A percentile compares a stretch with the other conserved stretches of the same genome.
Evolutionary conservation across 2,888 invertebrate genomes (phyloP).

Genomic region (Anaspis maculata): DNA sequence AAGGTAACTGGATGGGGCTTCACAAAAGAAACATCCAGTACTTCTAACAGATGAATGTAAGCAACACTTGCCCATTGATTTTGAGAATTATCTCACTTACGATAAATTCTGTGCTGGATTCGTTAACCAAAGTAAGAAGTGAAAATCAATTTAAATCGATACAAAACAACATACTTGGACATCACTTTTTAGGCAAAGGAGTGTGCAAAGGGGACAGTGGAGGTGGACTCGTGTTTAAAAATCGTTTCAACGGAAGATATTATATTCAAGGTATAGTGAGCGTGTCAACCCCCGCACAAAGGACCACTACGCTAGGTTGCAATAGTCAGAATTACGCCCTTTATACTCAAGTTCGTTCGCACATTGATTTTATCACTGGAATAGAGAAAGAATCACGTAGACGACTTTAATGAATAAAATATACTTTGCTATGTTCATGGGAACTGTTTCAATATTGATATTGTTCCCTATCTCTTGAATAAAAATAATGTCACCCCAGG

Average conservation of each 20-base stretch:
- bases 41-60: slow-evolving; percentile 17
- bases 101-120: slow-evolving; percentile 23
- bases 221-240: slow-evolving; percentile 10
- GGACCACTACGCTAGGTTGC: slow-evolving; percentile 9
- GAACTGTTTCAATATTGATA: no score
- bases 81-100: slow-evolving; percentile 9
- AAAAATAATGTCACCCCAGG: no score
- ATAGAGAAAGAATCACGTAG: no score
- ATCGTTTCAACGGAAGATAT: slow-evolving; percentile 4
- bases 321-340: slow-evolving; percentile 12
- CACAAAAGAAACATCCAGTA: slow-evolving; percentile 19
- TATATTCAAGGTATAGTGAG: slow-evolving; percentile 15
- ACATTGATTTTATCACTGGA: slow-evolving; percentile 4
- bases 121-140: slow-evolving; percentile 4
- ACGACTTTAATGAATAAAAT: no score
- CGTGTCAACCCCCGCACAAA: slow-evolving; percentile 6
- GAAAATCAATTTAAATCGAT: no score
- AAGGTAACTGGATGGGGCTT: slow-evolving; percentile 35
- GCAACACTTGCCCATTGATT: slow-evolving; percentile 12
- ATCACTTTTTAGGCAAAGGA: no score
- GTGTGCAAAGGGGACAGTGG: slow-evolving; percentile 17
- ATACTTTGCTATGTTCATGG: no score
- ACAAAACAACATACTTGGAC: no score
- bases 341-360: slow-evolving; percentile 9
- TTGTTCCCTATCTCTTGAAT: no score